Percentiles rank a stretch among this genome's conserved stretches.
These are phyloP conservation scores for Cartodere bifasciata DNA, from an alignment of 2,888 invertebrate genomes.

Conservation along the genomic window DNA sequence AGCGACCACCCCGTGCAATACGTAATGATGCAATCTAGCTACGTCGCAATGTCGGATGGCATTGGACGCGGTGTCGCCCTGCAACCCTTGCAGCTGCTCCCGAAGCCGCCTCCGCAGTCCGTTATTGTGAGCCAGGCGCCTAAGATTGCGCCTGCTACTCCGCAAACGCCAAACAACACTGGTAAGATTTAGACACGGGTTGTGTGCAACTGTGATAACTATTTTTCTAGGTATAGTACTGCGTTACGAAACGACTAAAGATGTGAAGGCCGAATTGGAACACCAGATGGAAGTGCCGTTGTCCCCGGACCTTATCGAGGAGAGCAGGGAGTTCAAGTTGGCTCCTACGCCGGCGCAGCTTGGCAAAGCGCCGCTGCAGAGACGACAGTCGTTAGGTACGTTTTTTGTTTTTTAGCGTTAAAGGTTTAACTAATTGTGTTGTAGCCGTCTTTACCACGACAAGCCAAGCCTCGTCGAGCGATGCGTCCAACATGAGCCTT, in stretches of 20 bases:
- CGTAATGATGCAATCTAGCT: conserved; percentile 35
- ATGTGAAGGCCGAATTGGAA: conserved; percentile 4
- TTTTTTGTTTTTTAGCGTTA: conserved; percentile 11
- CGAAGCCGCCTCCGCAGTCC: conserved; percentile 36
- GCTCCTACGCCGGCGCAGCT: conserved; percentile 92
- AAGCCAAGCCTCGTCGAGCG: conserved; percentile 27
- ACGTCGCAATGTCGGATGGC: conserved; percentile 38
- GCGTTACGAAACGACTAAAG: conserved; percentile 8
- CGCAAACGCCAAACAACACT: conserved; percentile 7
- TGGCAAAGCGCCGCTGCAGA: conserved; percentile 78
- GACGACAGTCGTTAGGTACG: conserved; percentile 72
- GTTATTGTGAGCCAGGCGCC: conserved; percentile 43
- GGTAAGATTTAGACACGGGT: no score
- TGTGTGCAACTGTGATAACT: no score
- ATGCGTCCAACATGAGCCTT: no score
- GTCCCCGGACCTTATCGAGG: conserved; percentile 11
- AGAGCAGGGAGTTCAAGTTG: conserved; percentile 49
- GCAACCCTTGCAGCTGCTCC: conserved; percentile 28
- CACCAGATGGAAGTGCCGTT: conserved; percentile 10
- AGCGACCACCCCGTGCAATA: conserved; percentile 34
- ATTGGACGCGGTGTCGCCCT: conserved; percentile 24
- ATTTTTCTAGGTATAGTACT: conserved; percentile 9
- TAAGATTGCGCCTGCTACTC: no score
- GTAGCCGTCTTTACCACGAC: no score
- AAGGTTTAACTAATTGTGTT: not conserved